Percentiles rank a stretch among this genome's conserved stretches.
These are phyloP conservation scores for Syngnathus acus DNA, from an alignment of 2,797 vertebrate genomes.

Conservation along the genomic window DNA sequence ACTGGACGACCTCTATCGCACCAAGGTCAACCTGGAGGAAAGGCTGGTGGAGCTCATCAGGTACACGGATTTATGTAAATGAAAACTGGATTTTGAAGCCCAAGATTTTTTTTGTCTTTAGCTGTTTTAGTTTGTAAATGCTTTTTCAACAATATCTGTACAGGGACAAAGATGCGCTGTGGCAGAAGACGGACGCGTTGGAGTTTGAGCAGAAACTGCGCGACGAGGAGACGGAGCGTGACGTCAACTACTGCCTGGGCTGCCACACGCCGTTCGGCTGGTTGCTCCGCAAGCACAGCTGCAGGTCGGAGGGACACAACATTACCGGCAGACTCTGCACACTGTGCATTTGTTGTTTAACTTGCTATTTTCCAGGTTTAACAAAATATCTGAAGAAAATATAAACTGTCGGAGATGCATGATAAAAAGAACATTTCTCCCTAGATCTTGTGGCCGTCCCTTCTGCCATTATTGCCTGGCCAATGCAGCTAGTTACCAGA, in stretches of 20 bases:
- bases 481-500: conserved; percentile 74
- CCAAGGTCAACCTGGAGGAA: conserved; percentile 90
- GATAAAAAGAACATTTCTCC: conserved; percentile 5
- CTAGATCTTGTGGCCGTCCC: conserved; percentile 81
- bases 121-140: too few species aligned
- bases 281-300: conserved; percentile 86
- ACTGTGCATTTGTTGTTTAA: neutral
- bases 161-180: conserved; percentile 89
- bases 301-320: conserved; percentile 71
- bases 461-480: conserved; percentile 96
- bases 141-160: conserved; percentile 15
- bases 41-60: conserved; percentile 89
- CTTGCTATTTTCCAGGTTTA: neutral
- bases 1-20: conserved; percentile 86
- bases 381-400: neutral
- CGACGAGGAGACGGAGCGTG: conserved; percentile 80
- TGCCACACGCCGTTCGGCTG: conserved; percentile 88
- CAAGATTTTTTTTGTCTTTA: too few species aligned
- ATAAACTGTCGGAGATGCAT: neutral
- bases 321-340: neutral
- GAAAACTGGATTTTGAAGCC: neutral
- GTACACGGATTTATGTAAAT: conserved; percentile 22
- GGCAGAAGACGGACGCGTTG: conserved; percentile 87
- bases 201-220: conserved; percentile 87
- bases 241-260: conserved; percentile 76